Conservation (phyloP, 2,888 invertebrate genomes). For the Melanargia galathea region DNA sequence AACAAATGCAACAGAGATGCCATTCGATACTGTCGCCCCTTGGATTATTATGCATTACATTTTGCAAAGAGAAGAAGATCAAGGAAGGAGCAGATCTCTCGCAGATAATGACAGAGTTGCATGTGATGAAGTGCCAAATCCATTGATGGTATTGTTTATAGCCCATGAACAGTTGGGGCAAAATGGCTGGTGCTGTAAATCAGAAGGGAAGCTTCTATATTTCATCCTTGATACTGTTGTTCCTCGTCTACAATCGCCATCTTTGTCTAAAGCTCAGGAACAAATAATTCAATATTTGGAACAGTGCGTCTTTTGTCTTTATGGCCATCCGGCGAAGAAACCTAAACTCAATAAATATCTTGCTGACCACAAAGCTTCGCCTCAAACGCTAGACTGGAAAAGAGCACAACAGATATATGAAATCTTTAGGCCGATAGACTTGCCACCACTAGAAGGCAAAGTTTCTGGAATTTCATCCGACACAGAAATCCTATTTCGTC, state of each 20-base stretch:
- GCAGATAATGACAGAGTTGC: conserved; percentile 67
- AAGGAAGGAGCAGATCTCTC: conserved; percentile 80
- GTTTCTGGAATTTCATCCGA: conserved; percentile 91
- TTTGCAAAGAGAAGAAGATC: conserved; percentile 87
- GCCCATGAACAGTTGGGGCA: conserved; percentile 92
- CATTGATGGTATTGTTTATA: conserved; percentile 89
- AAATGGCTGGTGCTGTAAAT: conserved; percentile 89
- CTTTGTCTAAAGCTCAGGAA: conserved; percentile 84
- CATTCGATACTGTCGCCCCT: conserved; percentile 87
- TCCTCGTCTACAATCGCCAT: conserved; percentile 85
- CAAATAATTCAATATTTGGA: conserved; percentile 91
- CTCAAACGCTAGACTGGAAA: conserved; percentile 87
- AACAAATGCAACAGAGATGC: conserved; percentile 84
- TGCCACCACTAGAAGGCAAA: conserved; percentile 91
- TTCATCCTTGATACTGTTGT: conserved; percentile 89
- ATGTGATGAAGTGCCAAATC: conserved; percentile 85
- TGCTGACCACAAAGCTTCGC: conserved; percentile 88
- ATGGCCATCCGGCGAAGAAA: conserved; percentile 88
- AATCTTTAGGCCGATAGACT: conserved; percentile 88
- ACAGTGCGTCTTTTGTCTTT: conserved; percentile 92
- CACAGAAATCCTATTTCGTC: conserved; percentile 87
- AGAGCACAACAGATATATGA: conserved; percentile 89
- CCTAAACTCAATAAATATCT: conserved; percentile 80
- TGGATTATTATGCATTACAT: conserved; percentile 93
- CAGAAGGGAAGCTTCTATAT: conserved; percentile 89